A percentile compares a stretch with the other conserved stretches of the same genome.
These are phyloP conservation scores for Achlya flavicornis DNA, from an alignment of 2,888 invertebrate species.

Conservation along the genomic window DNA sequence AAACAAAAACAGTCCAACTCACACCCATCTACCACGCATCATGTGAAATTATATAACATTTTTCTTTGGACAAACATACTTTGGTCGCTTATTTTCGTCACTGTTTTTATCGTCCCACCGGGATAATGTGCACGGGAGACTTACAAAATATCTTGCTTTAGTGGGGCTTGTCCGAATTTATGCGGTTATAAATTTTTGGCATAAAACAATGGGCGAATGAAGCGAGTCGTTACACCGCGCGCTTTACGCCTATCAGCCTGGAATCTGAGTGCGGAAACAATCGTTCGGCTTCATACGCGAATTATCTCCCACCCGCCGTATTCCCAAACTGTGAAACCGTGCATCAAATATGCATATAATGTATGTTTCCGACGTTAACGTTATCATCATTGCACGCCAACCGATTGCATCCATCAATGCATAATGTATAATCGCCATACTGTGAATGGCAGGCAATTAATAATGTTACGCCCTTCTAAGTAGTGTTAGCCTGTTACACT, in stretches of 20 bases:
- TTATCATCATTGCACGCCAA: slow-evolving; percentile 21
- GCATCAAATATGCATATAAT: slow-evolving; percentile 49
- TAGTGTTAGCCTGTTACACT: slow-evolving; percentile 6
- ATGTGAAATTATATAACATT: slow-evolving; percentile 49
- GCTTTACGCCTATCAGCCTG: slow-evolving; percentile 42
- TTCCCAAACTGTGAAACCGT: slow-evolving; percentile 55
- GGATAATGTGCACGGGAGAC: slow-evolving; percentile 43
- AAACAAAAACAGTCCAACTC: slow-evolving; percentile 10
- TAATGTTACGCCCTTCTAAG: background rate
- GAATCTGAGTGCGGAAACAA: slow-evolving; percentile 62
- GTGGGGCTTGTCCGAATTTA: slow-evolving; percentile 50
- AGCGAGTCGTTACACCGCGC: slow-evolving; percentile 32
- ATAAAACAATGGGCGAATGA: slow-evolving; percentile 54
- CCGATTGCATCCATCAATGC: slow-evolving; percentile 27
- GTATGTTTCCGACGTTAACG: slow-evolving; percentile 36
- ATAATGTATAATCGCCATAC: slow-evolving; percentile 21
- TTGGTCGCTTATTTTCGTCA: slow-evolving; percentile 45
- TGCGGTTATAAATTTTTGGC: slow-evolving; percentile 59
- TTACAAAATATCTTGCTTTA: slow-evolving; percentile 51
- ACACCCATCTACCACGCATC: slow-evolving; percentile 42
- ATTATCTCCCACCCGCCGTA: slow-evolving; percentile 62
- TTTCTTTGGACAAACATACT: slow-evolving; percentile 43
- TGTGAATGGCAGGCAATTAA: background rate
- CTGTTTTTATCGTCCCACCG: slow-evolving; percentile 44
- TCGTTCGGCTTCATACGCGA: slow-evolving; percentile 56